Percentiles rank a stretch among this genome's conserved stretches.
Evolutionary conservation across 2,113 vertebrate genomes (phyloP).

Genomic region (Monopterus albus): DNA sequence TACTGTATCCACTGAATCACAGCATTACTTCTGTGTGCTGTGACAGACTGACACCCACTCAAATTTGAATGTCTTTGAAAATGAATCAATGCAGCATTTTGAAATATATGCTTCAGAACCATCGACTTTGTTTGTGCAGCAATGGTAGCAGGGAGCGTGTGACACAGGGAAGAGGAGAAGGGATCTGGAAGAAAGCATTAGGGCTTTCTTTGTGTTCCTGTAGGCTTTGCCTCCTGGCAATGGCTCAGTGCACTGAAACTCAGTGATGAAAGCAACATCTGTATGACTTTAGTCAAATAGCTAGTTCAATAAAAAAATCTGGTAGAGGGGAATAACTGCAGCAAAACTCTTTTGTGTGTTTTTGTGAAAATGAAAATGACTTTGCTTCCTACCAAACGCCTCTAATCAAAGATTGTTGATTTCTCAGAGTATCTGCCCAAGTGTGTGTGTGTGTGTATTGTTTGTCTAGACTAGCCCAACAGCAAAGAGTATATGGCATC

Average conservation of each 20-base stretch:
- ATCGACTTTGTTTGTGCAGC: conserved; percentile 46
- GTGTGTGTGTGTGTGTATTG: conserved; percentile 10
- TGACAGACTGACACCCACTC: conserved; percentile 54
- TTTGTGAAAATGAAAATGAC: conserved; percentile 28
- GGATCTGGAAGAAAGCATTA: conserved; percentile 60
- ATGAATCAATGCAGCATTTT: conserved; percentile 56
- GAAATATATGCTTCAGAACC: conserved; percentile 48
- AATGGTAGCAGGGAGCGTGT: conserved; percentile 18
- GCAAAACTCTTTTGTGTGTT: conserved; percentile 19
- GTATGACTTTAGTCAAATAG: conserved; percentile 57
- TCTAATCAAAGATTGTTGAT: background rate
- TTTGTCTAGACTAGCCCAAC: conserved; percentile 65
- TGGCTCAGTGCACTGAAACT: conserved; percentile 50
- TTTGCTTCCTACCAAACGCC: background rate
- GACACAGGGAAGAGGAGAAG: conserved; percentile 23
- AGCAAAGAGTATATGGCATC: conserved; percentile 52
- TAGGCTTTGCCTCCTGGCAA: conserved; percentile 68
- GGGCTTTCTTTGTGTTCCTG: conserved; percentile 63
- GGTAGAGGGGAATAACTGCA: conserved; percentile 1
- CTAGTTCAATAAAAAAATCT: conserved; percentile 49
- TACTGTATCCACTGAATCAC: conserved; percentile 57
- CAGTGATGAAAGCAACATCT: conserved; percentile 54
- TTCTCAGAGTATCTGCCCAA: background rate
- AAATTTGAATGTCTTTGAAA: conserved; percentile 58
- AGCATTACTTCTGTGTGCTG: conserved; percentile 36